Evolutionary conservation across 2,888 invertebrate species (phyloP), one percentile per base, ranked within the genome.

Genomic region (Aphrophora alni): DNA sequence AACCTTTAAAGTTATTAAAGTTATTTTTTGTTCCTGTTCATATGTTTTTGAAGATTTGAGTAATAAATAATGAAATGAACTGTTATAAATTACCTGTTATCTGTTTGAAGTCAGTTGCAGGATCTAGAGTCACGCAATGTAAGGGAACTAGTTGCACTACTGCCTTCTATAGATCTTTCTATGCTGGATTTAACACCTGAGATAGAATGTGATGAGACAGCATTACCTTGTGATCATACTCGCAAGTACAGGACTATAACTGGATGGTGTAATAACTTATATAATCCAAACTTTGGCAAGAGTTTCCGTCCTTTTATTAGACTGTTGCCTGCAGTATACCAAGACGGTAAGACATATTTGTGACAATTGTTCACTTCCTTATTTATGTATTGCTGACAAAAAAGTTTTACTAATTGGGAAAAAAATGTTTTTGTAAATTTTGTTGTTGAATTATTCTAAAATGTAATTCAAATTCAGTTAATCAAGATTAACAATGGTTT

Each of bases 231-330:
- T 84, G 90, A 90, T 84, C 89, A 89, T 84, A 90, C 89, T 17
- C 85, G 88, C 81, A 86, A 87, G 78, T 89, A 87, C 83, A 85
- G 89, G 21, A 88, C 89, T 3, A 86, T 88, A 33, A 88, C 89
- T 2, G 90, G 90, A 24, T 89, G 89, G 89, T 90, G 90, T 82
- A 90, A 90, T 84, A 90, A 90, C 84, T 86, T 90, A n/a, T 86
- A 87, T 68, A 86, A 87, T 82, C 89, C 89, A 0, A 86, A 88
- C 38, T 86, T 85, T 78, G 90, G 90, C 28, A 89, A 89, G 83
- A 87, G 88, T 69, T 87, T 89, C 83, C 85, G 88, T 17, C 87
- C 88, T 1, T 88, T 89, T 79, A 87, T 87, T 12, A 84, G 90
- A 38, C 84, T 90, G 8, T 83, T 89, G 38, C 87, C 89, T 17